Base-by-base conservation (phyloP, 2,797 vertebrate genomes). In the Syndactyla subalaris region DNA sequence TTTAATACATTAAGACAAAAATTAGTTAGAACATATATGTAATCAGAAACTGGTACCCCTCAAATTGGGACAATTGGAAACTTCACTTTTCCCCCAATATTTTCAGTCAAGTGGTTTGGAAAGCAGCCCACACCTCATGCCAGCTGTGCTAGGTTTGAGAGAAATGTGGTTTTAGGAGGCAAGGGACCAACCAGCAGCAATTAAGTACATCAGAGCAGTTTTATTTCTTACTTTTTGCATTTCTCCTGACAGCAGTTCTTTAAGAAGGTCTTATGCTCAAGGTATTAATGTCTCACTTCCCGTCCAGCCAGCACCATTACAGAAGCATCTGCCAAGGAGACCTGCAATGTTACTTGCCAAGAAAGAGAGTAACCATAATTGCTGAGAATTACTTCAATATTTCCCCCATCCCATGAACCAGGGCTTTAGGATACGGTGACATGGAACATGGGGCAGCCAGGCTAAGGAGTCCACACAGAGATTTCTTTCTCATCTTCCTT, bases 371-470 rank as follows among this genome's bases (percentile, higher is more conserved):
- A 71, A 52, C 36, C 8, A 11, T 18, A 59, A 72, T 24, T 74
- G 23, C 24, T 77, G 45, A 34, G 10, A 54, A 61, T 26, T 49
- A 30, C 24, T 51, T 34, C 57, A 85, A 12, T 70, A 54, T 76
- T 86, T 41, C 38, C 45, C 46, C 45, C 7, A 5, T 32, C 32
- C 30, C 14, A 46, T 14, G 63, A 89, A 67, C 29, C 7, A 38
- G 46, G 38, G 27, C n/a, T 62, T 76, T 63, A 58, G 75, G 48
- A 55, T 18, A 46, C 0, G 0, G 22, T 30, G 49, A 20, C 15
- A 14, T 36, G 55, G 32, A 23, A 29, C 24, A 48, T 4, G 14
- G 30, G 34, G 27, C 20, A 72, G 66, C 14, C 48, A 59, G 72
- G 30, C 5, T 36, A 49, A 51, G 65, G 38, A 70, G 5, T 20